Evolutionary conservation across 2,797 vertebrate genomes (phyloP), one percentile per base, ranked within the genome.

Genomic region (Hemitrygon akajei): DNA sequence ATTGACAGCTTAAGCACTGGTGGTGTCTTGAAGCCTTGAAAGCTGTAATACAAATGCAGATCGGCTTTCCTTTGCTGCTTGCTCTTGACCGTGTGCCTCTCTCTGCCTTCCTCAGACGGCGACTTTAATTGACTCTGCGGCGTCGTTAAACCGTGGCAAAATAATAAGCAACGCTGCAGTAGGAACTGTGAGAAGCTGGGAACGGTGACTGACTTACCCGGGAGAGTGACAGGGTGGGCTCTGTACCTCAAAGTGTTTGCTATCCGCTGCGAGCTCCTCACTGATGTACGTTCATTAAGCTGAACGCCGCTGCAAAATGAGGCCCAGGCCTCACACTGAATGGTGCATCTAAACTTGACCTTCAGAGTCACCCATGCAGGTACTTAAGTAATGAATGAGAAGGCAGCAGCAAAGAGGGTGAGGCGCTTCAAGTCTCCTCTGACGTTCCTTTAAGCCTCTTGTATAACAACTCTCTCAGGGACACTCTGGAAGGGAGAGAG

Each of bases 291-390:
- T 11, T 84, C 47, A 58, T 84, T 84, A 30, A 84, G 47, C 10
- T 84, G 47, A 18, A 84, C 14, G 81, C 30, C 58, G 40, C 47
- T 84, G 47, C 81, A 56, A 12, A 27, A 40, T 66, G 20, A 91
- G 18, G 18, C n/a, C 66, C 87, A 22, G 20, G 66, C 87, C 63
- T 66, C 16, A 7, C 16, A n/a, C 34, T 71, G 9, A 91, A 69
- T 91, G 34, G 69, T 66, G 69, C 34, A 91, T 22, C n/a, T n/a
- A 89, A 89, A 66, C 16, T 30, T 91, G 87, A 91, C n/a, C 30
- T 12, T 91, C 63, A 69, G 87, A 91, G 7, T 71, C n/a, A 91
- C 22, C 60, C 86, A 10, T 66, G 60, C 60, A 89, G 86, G 69
- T 89, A 66, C 63, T 30, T 34, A 22, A n/a, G 58, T 66, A 84